Base-by-base conservation (phyloP, 2,888 invertebrate species). In the Acleris cristana region DNA sequence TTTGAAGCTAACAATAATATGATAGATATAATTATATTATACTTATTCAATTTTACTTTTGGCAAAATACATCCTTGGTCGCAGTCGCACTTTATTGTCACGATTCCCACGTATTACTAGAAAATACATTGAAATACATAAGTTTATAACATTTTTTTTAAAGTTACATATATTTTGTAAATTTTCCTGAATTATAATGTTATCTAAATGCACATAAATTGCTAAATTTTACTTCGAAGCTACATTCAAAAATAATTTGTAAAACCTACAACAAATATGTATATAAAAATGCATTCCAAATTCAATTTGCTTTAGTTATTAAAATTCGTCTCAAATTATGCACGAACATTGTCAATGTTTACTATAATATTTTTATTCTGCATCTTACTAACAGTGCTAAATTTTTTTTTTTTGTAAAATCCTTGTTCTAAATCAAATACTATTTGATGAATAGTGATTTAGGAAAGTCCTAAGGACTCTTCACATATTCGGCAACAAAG, bases 51-150 rank as follows among this genome's bases (percentile, higher is more conserved):
- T 34, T 64, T 67, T 64, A 70, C 51, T 44, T 61, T 81, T 78
- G 76, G 75, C 77, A 73, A 80, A 73, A 75, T 72, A 74, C 61
- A 58, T 71, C 65, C 65, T 70, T 68, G 59, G 61, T 60, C 66
- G 76, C 75, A 78, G 79, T 75, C 74, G 72, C 72, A 72, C 71
- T 67, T 79, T 81, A 81, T 82, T 81, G 81, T 81, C 81, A 72
- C 75, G 71, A 75, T 81, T 65, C 34, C 66, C 53, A 66, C 66
- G 23, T 61, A 44, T 30, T 34, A 52, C 44, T 65, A 65, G 18
- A 30, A 40, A 65, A 65, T 56, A 65, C 55, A 51, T 61, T 60
- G 51, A 51, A 57, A 66, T 57, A 21, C 65, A 56, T 49, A 34
- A 44, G 26, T 55, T 21, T 7, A 44, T 26, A 23, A 21, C 14